Conservation (phyloP, 2,113 vertebrate species). For the Podiceps cristatus region DNA sequence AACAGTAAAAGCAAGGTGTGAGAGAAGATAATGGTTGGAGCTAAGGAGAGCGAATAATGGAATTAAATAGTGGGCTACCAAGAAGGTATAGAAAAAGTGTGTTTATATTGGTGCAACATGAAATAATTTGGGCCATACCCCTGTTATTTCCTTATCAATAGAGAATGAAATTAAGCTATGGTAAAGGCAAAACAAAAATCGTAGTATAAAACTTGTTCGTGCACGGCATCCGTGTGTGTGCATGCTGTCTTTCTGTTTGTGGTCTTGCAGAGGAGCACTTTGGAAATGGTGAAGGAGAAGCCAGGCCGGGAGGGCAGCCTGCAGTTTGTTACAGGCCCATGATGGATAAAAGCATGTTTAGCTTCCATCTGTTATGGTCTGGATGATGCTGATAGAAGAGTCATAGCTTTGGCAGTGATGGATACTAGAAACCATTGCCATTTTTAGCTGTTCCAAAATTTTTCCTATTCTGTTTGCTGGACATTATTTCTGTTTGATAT, state of each 20-base stretch:
- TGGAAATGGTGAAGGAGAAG: not conserved
- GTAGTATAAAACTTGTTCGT: not conserved
- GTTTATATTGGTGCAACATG: not conserved
- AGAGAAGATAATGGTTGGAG: not conserved
- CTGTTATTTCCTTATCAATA: not conserved
- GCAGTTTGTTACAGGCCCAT: not conserved
- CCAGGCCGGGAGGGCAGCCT: not conserved
- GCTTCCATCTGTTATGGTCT: not conserved
- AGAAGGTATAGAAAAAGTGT: not conserved
- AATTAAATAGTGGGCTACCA: not conserved
- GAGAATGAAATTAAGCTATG: not conserved
- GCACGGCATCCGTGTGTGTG: not conserved
- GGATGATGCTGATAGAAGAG: not conserved
- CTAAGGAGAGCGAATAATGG: not conserved
- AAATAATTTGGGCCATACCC: not conserved
- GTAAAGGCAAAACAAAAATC: not conserved
- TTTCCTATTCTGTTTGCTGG: not conserved
- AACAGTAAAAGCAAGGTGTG: not conserved
- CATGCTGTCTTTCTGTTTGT: fast-evolving
- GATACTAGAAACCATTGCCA: not conserved
- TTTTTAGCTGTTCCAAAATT: not conserved
- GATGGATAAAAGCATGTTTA: not conserved
- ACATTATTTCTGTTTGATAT: not conserved
- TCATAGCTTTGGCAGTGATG: not conserved
- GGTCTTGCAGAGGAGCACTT: not conserved